Evolutionary conservation across 2,888 invertebrate genomes (phyloP).

Genomic region (Marronus borbonicus): DNA sequence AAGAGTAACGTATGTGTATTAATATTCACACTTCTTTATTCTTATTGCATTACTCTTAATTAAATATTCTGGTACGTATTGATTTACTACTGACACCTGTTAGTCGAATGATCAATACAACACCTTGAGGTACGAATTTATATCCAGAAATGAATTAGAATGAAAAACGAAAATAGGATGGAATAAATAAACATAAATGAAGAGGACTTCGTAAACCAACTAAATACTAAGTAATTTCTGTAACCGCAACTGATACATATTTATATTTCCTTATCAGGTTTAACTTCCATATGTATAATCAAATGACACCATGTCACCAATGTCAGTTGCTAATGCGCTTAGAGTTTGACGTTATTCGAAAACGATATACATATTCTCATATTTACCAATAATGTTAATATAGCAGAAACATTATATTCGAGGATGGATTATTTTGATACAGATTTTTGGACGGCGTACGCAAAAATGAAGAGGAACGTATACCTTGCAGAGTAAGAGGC

Average conservation of each 20-base stretch:
- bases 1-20: too few species aligned
- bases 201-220: neutral
- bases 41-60: too few species aligned
- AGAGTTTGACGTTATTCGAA: neutral
- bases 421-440: conserved; percentile 17
- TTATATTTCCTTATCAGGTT: neutral
- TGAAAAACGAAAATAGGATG: neutral
- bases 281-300: conserved; percentile 16
- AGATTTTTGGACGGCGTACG: conserved; percentile 7
- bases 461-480: conserved; percentile 28
- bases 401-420: conserved; percentile 7
- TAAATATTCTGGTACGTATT: conserved; percentile 4
- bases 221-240: neutral
- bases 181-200: neutral
- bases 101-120: conserved; percentile 8
- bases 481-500: neutral
- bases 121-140: neutral
- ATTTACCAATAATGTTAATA: conserved; percentile 38
- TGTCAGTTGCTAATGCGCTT: neutral
- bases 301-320: conserved; percentile 16
- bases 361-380: neutral
- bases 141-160: neutral
- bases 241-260: neutral
- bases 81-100: conserved; percentile 9
- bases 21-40: too few species aligned